These are phyloP conservation scores for Cynocephalus volans DNA, from an alignment of 2,113 vertebrate genomes.

Conservation along the genomic window DNA sequence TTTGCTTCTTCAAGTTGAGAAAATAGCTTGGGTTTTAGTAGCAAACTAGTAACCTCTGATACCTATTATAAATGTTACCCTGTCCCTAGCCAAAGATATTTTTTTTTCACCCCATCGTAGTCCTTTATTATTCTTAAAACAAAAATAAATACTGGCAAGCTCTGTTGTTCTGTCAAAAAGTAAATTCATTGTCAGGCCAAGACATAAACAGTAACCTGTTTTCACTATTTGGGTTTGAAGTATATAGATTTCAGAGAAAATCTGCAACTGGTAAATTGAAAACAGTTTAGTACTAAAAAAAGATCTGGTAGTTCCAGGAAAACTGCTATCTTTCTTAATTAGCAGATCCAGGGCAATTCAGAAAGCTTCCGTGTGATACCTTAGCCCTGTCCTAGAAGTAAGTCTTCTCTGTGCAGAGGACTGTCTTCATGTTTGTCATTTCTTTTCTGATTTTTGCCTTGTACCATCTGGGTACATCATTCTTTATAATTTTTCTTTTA, in stretches of 20 bases:
- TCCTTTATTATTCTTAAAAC: constrained; percentile 54
- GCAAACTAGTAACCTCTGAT: constrained; percentile 16
- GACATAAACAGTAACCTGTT: background rate
- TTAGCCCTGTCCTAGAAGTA: background rate
- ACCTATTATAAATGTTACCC: constrained; percentile 13
- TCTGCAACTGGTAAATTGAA: background rate
- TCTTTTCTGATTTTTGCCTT: constrained; percentile 21
- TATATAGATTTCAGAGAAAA: constrained; percentile 54
- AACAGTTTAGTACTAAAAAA: constrained; percentile 13
- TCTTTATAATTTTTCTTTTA: background rate
- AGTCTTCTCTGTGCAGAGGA: background rate
- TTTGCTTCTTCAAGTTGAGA: constrained; percentile 32
- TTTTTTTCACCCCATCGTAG: background rate
- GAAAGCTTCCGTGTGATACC: background rate
- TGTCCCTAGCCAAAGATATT: background rate
- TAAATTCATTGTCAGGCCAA: background rate
- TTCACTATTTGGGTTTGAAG: constrained; percentile 35
- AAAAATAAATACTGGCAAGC: constrained; percentile 1
- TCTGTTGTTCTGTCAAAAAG: constrained; percentile 47
- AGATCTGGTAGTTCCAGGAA: constrained; percentile 19
- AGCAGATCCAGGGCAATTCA: background rate
- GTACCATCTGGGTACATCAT: background rate
- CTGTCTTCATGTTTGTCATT: background rate
- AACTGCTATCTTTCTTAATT: background rate
- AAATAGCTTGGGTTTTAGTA: background rate